Evolutionary conservation across 2,888 invertebrate species (phyloP), one percentile per base, ranked within the genome.

Genomic region (Tethea ocularis): DNA sequence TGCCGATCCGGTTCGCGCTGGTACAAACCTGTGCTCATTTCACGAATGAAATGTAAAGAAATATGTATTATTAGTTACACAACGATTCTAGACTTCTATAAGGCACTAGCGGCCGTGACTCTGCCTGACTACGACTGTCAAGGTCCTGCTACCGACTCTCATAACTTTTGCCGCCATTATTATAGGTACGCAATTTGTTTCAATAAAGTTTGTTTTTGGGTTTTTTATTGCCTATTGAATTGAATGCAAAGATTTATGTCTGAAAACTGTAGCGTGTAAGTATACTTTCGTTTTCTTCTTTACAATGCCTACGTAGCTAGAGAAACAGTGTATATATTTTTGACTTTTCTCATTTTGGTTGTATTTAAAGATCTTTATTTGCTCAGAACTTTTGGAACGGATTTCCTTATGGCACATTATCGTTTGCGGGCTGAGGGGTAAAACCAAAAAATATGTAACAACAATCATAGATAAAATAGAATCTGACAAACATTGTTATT

Each of bases 131-230:
- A n/a, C 57, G 38, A n/a, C 57, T 66, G 66, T 69, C 74, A 74
- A 73, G 73, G 74, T 74, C 63, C 58, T 57, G 20, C 46, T 46
- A 38, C n/a, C n/a, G n/a, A n/a, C 38, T 46, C 46, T 71, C 67
- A 67, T 68, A 71, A 71, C 65, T 73, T 72, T 72, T 72, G 63
- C 64, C 62, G 62, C 71, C 56, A 70, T 64, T 72, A 62, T 58
- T 57, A n/a, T n/a, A n/a, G n/a, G 66, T 63, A 65, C 63, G 61
- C 70, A 64, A 68, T 64, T 68, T 70, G 60, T 65, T 65, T 59
- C 61, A 46, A 46, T 46, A 46, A 46, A 46, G 46, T 46, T 46
- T 20, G 46, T 7, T 20, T 46, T 46, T 20, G 46, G 6, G 6
- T 20, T 10, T n/a, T 46, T 46, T 46, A 46, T 20, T 46, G 46